Percentiles rank a stretch among this genome's conserved stretches.
phyloP scores from a whole-genome alignment of 2,888 invertebrate species.

The Brenthis daphne region DNA sequence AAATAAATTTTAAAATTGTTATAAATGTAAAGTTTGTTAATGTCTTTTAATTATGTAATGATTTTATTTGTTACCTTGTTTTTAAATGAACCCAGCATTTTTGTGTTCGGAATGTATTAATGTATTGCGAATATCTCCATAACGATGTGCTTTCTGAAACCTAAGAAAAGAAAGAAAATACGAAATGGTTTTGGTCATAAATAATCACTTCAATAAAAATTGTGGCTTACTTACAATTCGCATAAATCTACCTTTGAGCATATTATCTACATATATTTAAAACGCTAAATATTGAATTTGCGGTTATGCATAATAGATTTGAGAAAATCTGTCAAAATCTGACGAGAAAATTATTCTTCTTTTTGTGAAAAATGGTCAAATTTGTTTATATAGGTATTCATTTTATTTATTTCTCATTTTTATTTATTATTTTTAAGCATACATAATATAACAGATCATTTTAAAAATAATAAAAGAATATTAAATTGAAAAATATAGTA shows the following conservation, averaged over 20 bases:
- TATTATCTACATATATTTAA: constrained; percentile 43
- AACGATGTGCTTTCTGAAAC: constrained; percentile 47
- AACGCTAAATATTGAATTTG: constrained; percentile 38
- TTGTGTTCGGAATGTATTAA: constrained; percentile 17
- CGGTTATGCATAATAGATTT: constrained; percentile 15
- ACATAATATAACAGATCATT: no score
- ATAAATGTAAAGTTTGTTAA: background rate
- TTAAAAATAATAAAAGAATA: background rate
- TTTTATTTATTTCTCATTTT: background rate
- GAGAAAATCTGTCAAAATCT: constrained; percentile 25
- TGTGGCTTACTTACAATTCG: constrained; percentile 52
- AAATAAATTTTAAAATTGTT: background rate
- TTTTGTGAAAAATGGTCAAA: constrained; percentile 17
- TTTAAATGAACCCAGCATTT: constrained; percentile 19
- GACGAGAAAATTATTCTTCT: constrained; percentile 46
- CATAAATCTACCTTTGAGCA: constrained; percentile 55
- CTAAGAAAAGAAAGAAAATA: constrained; percentile 43
- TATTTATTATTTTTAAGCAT: no score
- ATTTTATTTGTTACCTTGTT: constrained; percentile 13
- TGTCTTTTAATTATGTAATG: background rate
- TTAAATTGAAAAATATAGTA: background rate
- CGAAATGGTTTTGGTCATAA: background rate
- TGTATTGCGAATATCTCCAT: constrained; percentile 35
- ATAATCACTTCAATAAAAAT: constrained; percentile 9
- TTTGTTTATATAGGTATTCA: background rate